Conservation (phyloP, 2,888 invertebrate species). For the Nomada ferruginata region DNA sequence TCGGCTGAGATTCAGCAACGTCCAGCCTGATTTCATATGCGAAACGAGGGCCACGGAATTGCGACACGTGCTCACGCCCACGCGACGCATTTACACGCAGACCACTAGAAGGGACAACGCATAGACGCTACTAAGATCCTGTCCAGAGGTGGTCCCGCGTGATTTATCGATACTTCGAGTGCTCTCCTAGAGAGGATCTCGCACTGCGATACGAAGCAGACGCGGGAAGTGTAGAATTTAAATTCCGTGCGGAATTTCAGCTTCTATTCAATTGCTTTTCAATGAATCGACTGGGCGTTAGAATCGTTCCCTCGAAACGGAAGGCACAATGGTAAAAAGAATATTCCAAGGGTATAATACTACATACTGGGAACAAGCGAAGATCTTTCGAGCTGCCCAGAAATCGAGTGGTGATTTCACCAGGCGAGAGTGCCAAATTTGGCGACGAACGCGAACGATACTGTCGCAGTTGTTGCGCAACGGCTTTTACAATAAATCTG, state of each 20-base stretch:
- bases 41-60: slow-evolving; percentile 43
- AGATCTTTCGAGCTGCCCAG: background rate
- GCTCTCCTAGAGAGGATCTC: background rate
- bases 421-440: slow-evolving; percentile 14
- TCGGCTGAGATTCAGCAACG: slow-evolving; percentile 60
- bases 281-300: too few species aligned
- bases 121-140: slow-evolving; percentile 5
- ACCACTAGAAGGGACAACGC: slow-evolving; percentile 14
- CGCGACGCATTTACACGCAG: slow-evolving; percentile 60
- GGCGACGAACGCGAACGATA: background rate
- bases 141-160: slow-evolving; percentile 48
- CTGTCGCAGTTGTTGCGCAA: slow-evolving; percentile 40
- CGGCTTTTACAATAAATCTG: slow-evolving; percentile 49
- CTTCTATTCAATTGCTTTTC: too few species aligned
- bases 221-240: too few species aligned
- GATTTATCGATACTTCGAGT: slow-evolving; percentile 53
- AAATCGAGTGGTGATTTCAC: background rate
- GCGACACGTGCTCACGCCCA: slow-evolving; percentile 75
- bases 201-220: background rate
- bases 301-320: too few species aligned
- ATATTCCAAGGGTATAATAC: too few species aligned
- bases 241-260: too few species aligned
- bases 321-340: too few species aligned
- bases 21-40: slow-evolving; percentile 49
- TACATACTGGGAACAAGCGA: too few species aligned